These are phyloP conservation scores for Dipodomys merriami DNA, from an alignment of 2,113 vertebrate species.

Conservation along the genomic window DNA sequence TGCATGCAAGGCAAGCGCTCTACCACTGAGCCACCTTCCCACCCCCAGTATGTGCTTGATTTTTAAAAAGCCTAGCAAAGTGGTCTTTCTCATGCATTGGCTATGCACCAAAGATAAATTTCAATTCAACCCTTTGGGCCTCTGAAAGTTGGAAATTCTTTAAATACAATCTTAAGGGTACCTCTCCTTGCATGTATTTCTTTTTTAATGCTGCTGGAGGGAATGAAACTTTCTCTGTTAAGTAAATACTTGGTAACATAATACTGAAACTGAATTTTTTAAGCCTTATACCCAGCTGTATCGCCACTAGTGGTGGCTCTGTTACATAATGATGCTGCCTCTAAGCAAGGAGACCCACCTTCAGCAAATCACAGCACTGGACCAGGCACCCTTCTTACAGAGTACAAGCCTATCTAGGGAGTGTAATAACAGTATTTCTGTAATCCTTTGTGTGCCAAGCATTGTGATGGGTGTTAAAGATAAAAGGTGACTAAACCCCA, in stretches of 20 bases:
- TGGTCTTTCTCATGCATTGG: background rate
- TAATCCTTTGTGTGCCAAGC: background rate
- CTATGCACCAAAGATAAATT: background rate
- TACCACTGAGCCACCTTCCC: too few species aligned
- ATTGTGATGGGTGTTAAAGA: background rate
- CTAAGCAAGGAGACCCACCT: background rate
- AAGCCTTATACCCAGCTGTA: background rate
- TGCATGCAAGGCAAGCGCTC: too few species aligned
- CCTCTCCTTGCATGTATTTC: background rate
- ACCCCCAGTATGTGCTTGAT: background rate
- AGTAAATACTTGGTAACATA: background rate
- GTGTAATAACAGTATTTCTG: background rate
- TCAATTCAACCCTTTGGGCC: background rate
- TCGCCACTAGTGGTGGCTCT: background rate
- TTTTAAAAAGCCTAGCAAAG: background rate
- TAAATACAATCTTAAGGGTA: background rate
- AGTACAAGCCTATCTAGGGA: background rate
- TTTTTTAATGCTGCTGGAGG: background rate
- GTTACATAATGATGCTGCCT: background rate
- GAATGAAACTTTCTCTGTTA: background rate
- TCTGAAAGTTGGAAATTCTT: background rate
- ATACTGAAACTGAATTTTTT: conserved; percentile 4
- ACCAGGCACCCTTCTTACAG: background rate
- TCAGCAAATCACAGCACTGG: background rate
- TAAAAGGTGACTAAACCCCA: background rate